These are phyloP conservation scores for Laterallus jamaicensis DNA, from an alignment of 2,113 vertebrate species.

Conservation along the genomic window DNA sequence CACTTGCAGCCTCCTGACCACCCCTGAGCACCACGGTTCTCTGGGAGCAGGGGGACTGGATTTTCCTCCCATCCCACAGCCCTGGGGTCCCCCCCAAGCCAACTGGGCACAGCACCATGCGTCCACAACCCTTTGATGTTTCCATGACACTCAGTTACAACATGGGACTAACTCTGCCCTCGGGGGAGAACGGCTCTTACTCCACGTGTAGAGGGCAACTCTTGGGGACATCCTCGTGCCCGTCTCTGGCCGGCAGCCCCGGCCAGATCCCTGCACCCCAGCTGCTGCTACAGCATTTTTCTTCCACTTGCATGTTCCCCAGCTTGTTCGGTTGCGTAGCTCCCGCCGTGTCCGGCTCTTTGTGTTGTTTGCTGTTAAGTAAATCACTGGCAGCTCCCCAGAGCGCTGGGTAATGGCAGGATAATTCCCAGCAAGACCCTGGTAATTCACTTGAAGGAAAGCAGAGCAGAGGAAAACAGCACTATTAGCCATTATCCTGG, in stretches of 20 bases:
- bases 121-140: neutral
- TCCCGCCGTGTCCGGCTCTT: slow-evolving; percentile 49
- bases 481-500: slow-evolving; percentile 63
- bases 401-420: slow-evolving; percentile 63
- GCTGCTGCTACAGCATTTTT: slow-evolving; percentile 11
- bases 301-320: slow-evolving; percentile 28
- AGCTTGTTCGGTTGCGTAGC: slow-evolving; percentile 24
- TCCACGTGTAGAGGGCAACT: neutral
- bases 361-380: slow-evolving; percentile 65
- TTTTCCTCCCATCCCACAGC: neutral
- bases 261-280: neutral
- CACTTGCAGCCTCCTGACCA: neutral
- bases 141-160: neutral
- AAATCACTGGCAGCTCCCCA: slow-evolving; percentile 67
- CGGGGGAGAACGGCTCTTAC: neutral
- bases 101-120: fast-evolving
- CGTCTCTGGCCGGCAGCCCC: neutral
- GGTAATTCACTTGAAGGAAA: slow-evolving; percentile 72
- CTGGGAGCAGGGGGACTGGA: neutral
- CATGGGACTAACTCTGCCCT: neutral
- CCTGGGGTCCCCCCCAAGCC: neutral
- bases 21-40: neutral
- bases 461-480: slow-evolving; percentile 67
- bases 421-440: slow-evolving; percentile 66
- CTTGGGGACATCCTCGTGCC: neutral